These are phyloP conservation scores for Eupelmus urozonus DNA, from an alignment of 2,888 invertebrate genomes.

Conservation along the genomic window DNA sequence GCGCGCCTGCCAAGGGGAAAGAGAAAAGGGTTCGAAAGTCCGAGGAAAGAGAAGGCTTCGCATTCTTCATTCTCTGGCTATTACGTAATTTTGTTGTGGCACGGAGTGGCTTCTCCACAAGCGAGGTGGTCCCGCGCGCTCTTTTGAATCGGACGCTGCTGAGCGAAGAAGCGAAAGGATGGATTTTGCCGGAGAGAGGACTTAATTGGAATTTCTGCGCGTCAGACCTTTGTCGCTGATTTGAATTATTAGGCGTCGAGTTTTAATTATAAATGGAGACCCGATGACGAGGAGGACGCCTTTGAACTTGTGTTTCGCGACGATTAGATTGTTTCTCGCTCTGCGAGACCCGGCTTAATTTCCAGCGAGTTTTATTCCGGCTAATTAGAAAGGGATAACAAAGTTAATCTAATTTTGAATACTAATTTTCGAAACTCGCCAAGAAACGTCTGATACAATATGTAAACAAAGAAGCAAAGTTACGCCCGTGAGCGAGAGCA, in stretches of 20 bases:
- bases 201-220: slow-evolving; percentile 49
- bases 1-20: no score
- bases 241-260: slow-evolving; percentile 25
- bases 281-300: slow-evolving; percentile 9
- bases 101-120: no score
- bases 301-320: no score
- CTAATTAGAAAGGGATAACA: no score
- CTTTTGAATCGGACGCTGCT: no score
- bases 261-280: slow-evolving; percentile 32
- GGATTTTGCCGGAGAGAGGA: not conserved
- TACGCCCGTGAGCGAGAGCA: no score
- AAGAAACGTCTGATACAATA: not conserved
- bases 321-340: no score
- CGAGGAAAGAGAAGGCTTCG: not conserved
- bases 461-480: not conserved
- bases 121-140: not conserved
- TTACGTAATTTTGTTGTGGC: slow-evolving; percentile 10
- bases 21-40: not conserved
- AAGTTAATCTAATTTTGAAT: no score
- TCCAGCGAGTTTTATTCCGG: no score
- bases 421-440: no score
- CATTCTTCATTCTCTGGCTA: not conserved
- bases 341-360: no score
- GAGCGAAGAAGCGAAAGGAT: no score
- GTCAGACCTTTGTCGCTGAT: slow-evolving; percentile 29